Conservation (phyloP, 1,140 invertebrate genomes). For the Zaprionus kolodkinae region DNA sequence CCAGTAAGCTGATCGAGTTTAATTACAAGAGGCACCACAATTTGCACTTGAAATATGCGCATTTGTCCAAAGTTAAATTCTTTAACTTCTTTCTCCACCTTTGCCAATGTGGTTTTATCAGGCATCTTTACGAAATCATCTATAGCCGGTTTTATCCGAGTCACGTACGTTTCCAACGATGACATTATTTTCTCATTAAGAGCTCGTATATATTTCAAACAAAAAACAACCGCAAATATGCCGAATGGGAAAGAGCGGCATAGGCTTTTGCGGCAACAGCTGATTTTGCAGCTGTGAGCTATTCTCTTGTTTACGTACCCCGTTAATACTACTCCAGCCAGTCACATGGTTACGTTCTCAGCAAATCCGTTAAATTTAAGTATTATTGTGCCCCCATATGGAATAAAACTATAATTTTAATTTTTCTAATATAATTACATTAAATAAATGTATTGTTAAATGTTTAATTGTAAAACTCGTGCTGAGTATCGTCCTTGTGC, state of each 20-base stretch:
- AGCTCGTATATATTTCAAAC: constrained; percentile 6
- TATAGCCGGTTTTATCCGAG: constrained; percentile 83
- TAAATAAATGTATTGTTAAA: not conserved
- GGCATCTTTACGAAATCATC: constrained; percentile 69
- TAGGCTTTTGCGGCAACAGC: constrained; percentile 41
- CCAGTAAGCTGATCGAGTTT: constrained; percentile 71
- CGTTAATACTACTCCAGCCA: not conserved
- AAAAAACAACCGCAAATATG: constrained; percentile 11
- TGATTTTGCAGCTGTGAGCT: constrained; percentile 18
- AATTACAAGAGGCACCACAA: constrained; percentile 70
- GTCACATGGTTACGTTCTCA: not conserved
- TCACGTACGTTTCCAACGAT: constrained; percentile 71
- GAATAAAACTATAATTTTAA: not conserved
- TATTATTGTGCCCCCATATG: not conserved
- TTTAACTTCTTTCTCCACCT: constrained; percentile 60
- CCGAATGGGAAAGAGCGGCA: constrained; percentile 32
- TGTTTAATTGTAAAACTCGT: constrained; percentile 99
- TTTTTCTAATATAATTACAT: not conserved
- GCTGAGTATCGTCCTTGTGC: constrained; percentile 99
- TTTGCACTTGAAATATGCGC: constrained; percentile 71
- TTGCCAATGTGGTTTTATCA: constrained; percentile 49
- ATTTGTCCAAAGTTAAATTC: constrained; percentile 72
- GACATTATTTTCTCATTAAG: constrained; percentile 54
- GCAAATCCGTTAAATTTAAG: no score
- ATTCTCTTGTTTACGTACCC: constrained; percentile 17